These are phyloP conservation scores for Auanema freiburgensis DNA, from an alignment of 2,888 invertebrate genomes.

Conservation along the genomic window DNA sequence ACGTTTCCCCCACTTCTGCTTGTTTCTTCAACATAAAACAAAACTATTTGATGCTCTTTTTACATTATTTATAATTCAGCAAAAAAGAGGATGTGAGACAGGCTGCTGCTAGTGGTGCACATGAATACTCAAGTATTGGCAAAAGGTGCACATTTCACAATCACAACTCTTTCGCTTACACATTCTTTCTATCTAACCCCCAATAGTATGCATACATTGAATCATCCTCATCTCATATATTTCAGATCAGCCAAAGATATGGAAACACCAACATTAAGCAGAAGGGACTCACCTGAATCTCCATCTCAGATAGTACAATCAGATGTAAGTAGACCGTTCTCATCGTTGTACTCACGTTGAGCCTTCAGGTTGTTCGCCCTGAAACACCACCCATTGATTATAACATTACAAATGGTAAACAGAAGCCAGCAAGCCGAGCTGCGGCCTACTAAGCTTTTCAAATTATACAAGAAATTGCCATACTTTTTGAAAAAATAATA, in stretches of 20 bases:
- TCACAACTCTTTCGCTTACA: background rate
- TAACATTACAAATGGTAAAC: conserved; percentile 34
- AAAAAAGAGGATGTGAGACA: too few species aligned
- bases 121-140: conserved; percentile 2
- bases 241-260: too few species aligned
- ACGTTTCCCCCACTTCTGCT: too few species aligned
- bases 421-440: background rate
- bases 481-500: background rate
- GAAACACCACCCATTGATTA: conserved; percentile 62
- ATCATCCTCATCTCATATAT: background rate
- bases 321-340: background rate
- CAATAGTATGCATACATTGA: background rate
- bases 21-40: too few species aligned
- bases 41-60: background rate
- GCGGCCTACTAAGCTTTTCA: background rate
- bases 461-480: background rate
- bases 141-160: conserved; percentile 6
- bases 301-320: too few species aligned
- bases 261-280: too few species aligned
- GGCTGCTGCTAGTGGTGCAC: background rate
- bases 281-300: too few species aligned
- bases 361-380: conserved; percentile 45
- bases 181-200: background rate
- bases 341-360: background rate
- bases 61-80: background rate